Conservation (phyloP, 2,888 invertebrate species). For the Cabera pusaria region DNA sequence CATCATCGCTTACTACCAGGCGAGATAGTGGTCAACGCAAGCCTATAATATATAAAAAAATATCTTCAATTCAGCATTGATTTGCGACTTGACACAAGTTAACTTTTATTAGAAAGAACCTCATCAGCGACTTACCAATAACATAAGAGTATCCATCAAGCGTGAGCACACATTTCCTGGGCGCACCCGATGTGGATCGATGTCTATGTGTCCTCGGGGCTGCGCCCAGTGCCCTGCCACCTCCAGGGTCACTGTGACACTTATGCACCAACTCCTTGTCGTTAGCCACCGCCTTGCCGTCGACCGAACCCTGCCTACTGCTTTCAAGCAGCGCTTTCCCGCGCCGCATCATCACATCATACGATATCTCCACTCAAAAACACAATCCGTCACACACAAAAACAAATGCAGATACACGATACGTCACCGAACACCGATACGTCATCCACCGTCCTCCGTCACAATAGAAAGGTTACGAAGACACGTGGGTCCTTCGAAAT, state of each 20-base stretch:
- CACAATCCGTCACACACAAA: not conserved
- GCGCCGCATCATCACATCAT: constrained; percentile 77
- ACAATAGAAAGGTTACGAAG: not conserved
- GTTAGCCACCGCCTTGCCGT: constrained; percentile 63
- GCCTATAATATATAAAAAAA: no score
- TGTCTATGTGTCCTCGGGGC: constrained; percentile 65
- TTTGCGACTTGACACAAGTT: no score
- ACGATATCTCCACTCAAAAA: constrained; percentile 58
- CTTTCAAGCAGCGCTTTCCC: constrained; percentile 74
- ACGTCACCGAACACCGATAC: not conserved
- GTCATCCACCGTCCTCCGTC: constrained; percentile 4
- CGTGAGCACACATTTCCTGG: constrained; percentile 91
- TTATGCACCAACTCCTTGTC: constrained; percentile 87
- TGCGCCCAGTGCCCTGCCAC: constrained; percentile 70
- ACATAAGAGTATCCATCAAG: constrained; percentile 94
- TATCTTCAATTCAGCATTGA: no score
- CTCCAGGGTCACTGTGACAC: constrained; percentile 87
- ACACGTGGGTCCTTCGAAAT: constrained; percentile 1
- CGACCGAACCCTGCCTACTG: constrained; percentile 77
- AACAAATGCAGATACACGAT: not conserved
- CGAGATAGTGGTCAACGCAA: no score
- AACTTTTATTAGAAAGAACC: no score
- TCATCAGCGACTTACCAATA: constrained; percentile 88
- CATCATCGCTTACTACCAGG: no score
- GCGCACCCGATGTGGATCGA: constrained; percentile 80